Percentiles rank a stretch among this genome's conserved stretches.
Conservation (phyloP, 35 echinoderm and acorn worm genomes). For the Heliocidaris tuberculata region DNA sequence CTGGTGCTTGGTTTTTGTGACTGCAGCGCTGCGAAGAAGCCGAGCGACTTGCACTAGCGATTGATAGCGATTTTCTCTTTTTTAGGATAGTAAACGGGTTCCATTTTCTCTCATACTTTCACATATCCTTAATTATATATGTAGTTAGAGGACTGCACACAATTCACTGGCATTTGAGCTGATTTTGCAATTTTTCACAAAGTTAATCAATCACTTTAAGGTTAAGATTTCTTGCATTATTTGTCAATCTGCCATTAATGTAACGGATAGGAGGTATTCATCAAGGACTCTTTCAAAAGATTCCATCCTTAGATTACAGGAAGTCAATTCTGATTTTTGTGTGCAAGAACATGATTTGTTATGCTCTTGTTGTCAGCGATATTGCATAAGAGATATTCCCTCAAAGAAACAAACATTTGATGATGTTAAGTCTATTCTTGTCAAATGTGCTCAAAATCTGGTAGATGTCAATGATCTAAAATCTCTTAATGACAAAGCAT, state of each 20-base stretch:
- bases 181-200: too few species aligned
- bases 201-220: too few species aligned
- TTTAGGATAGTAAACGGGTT: too few species aligned
- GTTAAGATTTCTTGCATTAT: background rate
- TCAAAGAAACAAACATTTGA: background rate
- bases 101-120: too few species aligned
- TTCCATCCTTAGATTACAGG: background rate
- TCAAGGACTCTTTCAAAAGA: background rate
- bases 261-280: background rate
- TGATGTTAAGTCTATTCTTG: background rate
- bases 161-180: too few species aligned
- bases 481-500: background rate
- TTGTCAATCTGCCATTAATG: background rate
- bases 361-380: constrained; percentile 1
- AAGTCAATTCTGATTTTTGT: background rate
- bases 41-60: too few species aligned
- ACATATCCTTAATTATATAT: too few species aligned
- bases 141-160: too few species aligned
- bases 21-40: too few species aligned
- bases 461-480: background rate
- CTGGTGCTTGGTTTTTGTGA: too few species aligned
- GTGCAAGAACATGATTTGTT: background rate
- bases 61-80: too few species aligned
- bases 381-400: background rate
- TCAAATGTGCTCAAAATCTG: background rate